Evolutionary conservation across 2,888 invertebrate species (phyloP), one percentile per base, ranked within the genome.

Genomic region (Morpho deidamia): DNA sequence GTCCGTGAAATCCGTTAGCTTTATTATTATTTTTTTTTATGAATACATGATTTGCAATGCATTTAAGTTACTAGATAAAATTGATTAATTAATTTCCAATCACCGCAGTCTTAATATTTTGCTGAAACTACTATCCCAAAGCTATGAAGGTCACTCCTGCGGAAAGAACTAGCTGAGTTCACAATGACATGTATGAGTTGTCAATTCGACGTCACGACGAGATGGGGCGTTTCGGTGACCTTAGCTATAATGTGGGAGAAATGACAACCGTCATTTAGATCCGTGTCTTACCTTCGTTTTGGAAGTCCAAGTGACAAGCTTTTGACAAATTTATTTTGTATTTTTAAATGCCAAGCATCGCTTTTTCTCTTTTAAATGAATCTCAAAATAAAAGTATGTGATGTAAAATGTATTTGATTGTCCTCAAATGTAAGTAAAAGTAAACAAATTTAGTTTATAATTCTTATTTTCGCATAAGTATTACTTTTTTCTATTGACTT

Each of bases 251-350:
- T 69, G 69, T 72, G 66, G 69, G 72, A 76, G 80, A 79, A 83
- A 79, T 81, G 77, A 78, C 74, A 80, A 71, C 72, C 72, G 69
- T 71, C 76, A 76, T 75, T 70, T 76, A 81, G 81, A 84, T 85
- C 83, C 83, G 85, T 82, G 72, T 72, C 67, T 74, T 81, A 77
- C 71, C 63, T 68, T 60, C 43, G 51, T 48, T 11, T 1, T 33
- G 56, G 48, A 70, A 76, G 74, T 64, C 4, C 56, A 72, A 76
- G 65, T 59, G 7, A 69, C 53, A 62, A 62, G 67, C 45, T 42
- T 10, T 10, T 2, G 49, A 42, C 45, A 60, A 45, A 14, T 45
- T 42, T 7, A 34, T 58, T 33, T 33, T 33, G 14, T 12, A 0
- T 8, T 40, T 11, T 7, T 1, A 5, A 23, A 23, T 23, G 23